These are phyloP conservation scores for Danio kyathit DNA, from an alignment of 2,797 vertebrate species.

Conservation along the genomic window DNA sequence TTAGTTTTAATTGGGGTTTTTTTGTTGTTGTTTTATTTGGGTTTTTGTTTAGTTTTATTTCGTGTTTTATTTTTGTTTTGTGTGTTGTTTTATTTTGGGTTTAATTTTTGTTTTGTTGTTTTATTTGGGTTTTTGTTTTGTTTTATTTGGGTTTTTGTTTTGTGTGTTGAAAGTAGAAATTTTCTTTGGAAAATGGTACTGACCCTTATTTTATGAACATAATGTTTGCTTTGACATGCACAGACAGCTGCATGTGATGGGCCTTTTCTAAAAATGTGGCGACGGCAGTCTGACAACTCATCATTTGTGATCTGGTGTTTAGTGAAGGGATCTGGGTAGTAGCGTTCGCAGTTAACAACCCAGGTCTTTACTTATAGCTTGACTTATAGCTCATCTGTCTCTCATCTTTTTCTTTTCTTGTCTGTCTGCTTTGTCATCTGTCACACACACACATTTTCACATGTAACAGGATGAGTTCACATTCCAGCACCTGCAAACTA, in stretches of 20 bases:
- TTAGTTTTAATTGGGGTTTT: too few species aligned
- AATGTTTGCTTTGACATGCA: neutral
- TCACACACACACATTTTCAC: slow-evolving; percentile 14
- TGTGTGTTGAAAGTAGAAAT: too few species aligned
- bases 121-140: too few species aligned
- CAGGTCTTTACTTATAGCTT: neutral
- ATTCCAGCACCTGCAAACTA: neutral
- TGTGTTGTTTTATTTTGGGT: too few species aligned
- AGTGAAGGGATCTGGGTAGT: slow-evolving; percentile 19
- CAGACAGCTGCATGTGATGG: neutral
- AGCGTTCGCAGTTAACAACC: slow-evolving; percentile 14
- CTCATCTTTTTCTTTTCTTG: slow-evolving; percentile 8
- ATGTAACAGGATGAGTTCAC: slow-evolving; percentile 1
- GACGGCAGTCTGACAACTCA: neutral
- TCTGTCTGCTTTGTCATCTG: slow-evolving; percentile 26
- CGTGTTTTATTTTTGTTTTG: too few species aligned
- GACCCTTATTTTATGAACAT: neutral
- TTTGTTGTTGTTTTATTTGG: too few species aligned
- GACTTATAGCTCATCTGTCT: slow-evolving; percentile 17
- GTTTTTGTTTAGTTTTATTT: too few species aligned
- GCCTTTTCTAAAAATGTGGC: slow-evolving; percentile 4
- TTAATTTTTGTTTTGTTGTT: too few species aligned
- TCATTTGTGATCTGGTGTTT: slow-evolving; percentile 12
- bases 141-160: too few species aligned
- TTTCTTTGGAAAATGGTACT: neutral